Evolutionary conservation across 2,113 vertebrate genomes (phyloP).

Genomic region (Genyomyrus donnyi): DNA sequence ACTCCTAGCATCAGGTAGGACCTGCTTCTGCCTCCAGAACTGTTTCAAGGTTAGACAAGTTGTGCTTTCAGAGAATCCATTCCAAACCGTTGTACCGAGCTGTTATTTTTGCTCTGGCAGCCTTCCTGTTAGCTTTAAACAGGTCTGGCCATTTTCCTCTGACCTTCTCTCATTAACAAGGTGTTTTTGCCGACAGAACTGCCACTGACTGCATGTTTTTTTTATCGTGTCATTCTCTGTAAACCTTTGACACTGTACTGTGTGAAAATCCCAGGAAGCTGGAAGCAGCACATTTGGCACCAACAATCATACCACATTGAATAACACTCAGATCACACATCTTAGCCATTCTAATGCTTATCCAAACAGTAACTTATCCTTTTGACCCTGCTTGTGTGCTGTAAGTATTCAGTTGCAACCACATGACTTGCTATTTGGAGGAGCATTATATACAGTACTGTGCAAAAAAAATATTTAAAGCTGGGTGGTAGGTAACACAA

Average conservation of each 20-base stretch:
- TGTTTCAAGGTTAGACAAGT: background rate
- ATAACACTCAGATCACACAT: background rate
- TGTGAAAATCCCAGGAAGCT: background rate
- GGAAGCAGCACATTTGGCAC: background rate
- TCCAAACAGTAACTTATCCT: background rate
- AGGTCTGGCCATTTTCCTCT: background rate
- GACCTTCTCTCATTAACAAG: background rate
- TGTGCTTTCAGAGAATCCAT: background rate
- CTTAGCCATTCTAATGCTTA: background rate
- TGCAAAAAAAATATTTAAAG: background rate
- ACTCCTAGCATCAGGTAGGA: background rate
- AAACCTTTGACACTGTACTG: background rate
- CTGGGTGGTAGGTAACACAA: background rate
- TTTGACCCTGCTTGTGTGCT: background rate
- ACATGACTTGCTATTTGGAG: background rate
- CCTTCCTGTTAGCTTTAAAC: background rate
- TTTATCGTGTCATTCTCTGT: background rate
- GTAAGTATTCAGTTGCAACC: background rate
- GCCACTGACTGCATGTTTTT: background rate
- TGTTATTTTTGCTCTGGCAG: background rate
- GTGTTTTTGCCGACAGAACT: background rate
- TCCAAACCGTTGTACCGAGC: background rate
- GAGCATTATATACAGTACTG: background rate
- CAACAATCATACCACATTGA: background rate
- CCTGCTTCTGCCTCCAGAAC: background rate